Evolutionary conservation across 2,888 invertebrate genomes (phyloP).

Genomic region (Priocnemis perturbator): DNA sequence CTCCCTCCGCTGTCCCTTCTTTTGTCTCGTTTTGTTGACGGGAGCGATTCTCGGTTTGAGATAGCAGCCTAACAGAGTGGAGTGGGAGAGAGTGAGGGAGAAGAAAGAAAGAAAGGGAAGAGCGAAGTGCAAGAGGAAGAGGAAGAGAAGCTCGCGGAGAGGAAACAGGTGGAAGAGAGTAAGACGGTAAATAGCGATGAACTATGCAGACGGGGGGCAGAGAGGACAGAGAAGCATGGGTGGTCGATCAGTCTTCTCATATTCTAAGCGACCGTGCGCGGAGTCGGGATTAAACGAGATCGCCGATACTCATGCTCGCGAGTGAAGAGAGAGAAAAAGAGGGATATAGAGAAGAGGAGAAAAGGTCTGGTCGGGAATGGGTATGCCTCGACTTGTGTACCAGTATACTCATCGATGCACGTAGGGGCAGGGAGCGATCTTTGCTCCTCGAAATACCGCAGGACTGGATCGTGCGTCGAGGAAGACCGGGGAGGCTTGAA

Average conservation of each 20-base stretch:
- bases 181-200: background rate
- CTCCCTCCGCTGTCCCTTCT: background rate
- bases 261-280: constrained; percentile 36
- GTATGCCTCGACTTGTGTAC: too few species aligned
- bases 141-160: background rate
- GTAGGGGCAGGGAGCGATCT: background rate
- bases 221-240: constrained; percentile 28
- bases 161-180: background rate
- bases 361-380: background rate
- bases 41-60: constrained; percentile 10
- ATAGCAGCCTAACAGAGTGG: constrained; percentile 11
- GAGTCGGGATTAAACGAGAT: constrained; percentile 41
- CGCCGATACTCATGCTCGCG: constrained; percentile 33
- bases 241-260: constrained; percentile 48
- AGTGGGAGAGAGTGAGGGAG: constrained; percentile 4
- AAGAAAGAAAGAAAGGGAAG: background rate
- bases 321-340: constrained; percentile 3
- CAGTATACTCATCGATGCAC: background rate
- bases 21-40: background rate
- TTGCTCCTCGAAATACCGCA: background rate
- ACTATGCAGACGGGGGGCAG: background rate
- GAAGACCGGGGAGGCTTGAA: too few species aligned
- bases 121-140: constrained; percentile 9
- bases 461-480: too few species aligned
- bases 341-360: background rate